These are phyloP conservation scores for Astreopora myriophthalma DNA, from an alignment of 64 coral and sea anemone genomes.

Conservation along the genomic window DNA sequence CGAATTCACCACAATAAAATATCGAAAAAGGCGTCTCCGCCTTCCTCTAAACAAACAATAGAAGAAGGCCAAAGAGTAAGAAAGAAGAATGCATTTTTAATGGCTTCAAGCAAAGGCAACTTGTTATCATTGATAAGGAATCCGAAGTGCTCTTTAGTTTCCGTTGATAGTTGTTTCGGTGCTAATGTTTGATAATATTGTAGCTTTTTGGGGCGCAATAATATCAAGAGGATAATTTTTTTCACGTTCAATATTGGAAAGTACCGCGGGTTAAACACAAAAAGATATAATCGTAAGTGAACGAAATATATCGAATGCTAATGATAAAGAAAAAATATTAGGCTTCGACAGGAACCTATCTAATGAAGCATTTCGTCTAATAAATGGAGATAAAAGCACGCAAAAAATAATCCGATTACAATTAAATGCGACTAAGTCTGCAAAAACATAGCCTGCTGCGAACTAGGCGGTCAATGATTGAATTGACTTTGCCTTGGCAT, in stretches of 20 bases:
- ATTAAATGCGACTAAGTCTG: neutral
- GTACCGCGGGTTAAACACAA: neutral
- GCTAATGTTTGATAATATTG: neutral
- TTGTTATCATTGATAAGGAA: neutral
- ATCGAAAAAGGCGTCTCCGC: conserved; percentile 2
- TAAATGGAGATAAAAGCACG: neutral
- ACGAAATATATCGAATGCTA: neutral
- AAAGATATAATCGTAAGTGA: neutral
- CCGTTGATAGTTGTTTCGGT: neutral
- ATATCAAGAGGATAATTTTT: neutral
- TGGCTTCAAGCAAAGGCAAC: conserved; percentile 1
- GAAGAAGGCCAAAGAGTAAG: neutral
- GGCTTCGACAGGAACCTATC: neutral
- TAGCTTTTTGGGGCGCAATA: neutral
- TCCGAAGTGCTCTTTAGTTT: neutral
- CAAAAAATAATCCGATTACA: neutral
- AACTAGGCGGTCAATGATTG: neutral
- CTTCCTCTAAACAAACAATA: neutral
- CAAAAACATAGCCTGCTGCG: neutral
- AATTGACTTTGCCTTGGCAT: too few relatives aligned
- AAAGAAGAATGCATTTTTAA: conserved; percentile 5
- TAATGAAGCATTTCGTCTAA: neutral
- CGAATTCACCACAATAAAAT: conserved; percentile 9
- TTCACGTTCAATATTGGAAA: neutral
- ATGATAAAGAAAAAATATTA: neutral